These are phyloP conservation scores for Eilema depressum DNA, from an alignment of 2,888 invertebrate genomes.

Conservation along the genomic window DNA sequence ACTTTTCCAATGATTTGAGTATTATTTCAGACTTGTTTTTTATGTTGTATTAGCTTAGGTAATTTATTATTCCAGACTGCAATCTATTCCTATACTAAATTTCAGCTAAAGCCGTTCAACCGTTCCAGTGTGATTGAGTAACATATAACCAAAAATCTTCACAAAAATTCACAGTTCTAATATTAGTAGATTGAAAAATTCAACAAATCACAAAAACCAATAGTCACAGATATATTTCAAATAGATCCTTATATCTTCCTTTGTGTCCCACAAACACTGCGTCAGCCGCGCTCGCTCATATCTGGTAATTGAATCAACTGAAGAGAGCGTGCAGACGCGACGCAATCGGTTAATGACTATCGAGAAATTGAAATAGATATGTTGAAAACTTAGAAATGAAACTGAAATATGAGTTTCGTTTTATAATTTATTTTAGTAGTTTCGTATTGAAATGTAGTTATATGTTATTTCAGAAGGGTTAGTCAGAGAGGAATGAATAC, in stretches of 20 bases:
- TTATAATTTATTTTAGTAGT: neutral
- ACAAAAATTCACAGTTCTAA: no score
- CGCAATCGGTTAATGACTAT: slow-evolving; percentile 47
- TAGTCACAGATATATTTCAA: neutral
- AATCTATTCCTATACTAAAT: no score
- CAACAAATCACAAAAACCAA: neutral
- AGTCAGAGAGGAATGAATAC: neutral
- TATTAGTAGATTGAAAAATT: neutral
- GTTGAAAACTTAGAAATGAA: neutral
- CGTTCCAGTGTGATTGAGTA: no score
- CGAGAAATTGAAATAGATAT: slow-evolving; percentile 3
- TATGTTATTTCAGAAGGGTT: neutral
- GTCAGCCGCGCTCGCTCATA: slow-evolving; percentile 6
- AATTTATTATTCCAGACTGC: no score
- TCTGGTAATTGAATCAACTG: slow-evolving; percentile 40
- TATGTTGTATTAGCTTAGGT: no score
- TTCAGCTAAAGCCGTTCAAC: no score
- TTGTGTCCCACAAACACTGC: neutral
- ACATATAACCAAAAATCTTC: no score
- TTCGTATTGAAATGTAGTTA: slow-evolving; percentile 1
- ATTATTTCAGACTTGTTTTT: no score
- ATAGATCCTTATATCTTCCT: neutral
- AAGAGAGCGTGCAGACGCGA: slow-evolving; percentile 27
- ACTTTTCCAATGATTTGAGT: no score
- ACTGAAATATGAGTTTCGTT: neutral